Base-by-base conservation (phyloP, 2,113 vertebrate species). In the Todiramphus chloris region DNA sequence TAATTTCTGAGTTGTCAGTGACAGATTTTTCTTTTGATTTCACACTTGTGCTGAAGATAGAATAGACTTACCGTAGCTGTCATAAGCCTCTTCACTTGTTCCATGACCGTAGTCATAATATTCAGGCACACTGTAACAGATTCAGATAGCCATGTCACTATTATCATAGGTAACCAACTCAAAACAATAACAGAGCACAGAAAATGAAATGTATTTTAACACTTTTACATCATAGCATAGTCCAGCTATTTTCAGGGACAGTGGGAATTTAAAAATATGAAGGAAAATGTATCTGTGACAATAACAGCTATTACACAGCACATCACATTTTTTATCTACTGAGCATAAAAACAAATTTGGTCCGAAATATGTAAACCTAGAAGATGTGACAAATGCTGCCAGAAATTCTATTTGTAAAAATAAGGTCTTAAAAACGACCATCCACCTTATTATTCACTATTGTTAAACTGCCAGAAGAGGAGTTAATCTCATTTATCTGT, bases 41-140 rank as follows among this genome's bases (percentile, higher is more conserved):
- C 82, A 93, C 43, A 69, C 25, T 78, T 90, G 87, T 90, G 82
- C 86, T 82, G 79, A 87, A 92, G 93, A 93, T 10, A 91, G 87
- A 93, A 96, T 79, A 85, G 79, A 89, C 86, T 99, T 99, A 99
- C 99, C 99, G 55, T 99, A 99, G 98, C 97, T 99, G 98, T 99
- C 98, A 94, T 99, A 99, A 96, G 98, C 96, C 83, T 99, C 99
- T 94, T 99, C 99, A 50, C 97, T 99, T 96, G 98, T 98, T 97
- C 98, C 98, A 6, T 99, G 99, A 97, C 98, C 98, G 6, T 99
- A 99, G 96, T 99, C 99, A 83, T 99, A 99, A 98, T 99, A 99
- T 84, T 99, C 99, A 97, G 99, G 99, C 97, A 98, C 98, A 86
- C 99, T 99, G 97, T 87, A 98, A 97, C 28, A 98, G 92, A 98